Evolutionary conservation across 2,113 vertebrate species (phyloP).

Genomic region (Melanerpes aurifrons): DNA sequence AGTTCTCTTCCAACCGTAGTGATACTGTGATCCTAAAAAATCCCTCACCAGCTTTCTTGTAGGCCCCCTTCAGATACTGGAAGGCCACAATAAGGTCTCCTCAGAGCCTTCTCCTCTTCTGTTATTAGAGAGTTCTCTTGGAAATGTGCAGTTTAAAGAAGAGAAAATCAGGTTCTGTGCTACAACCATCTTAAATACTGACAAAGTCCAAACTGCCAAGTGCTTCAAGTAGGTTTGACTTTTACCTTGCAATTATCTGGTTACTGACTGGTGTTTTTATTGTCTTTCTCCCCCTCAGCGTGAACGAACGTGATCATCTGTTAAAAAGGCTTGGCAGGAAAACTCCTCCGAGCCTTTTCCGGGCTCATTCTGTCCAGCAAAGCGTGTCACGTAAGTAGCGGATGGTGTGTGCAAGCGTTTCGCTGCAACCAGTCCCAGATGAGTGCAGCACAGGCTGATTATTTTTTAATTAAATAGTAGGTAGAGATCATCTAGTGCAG

Average conservation of each 20-base stretch:
- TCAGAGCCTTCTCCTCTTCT: neutral
- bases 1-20: too few species aligned
- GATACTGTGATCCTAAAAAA: too few species aligned
- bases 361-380: constrained; percentile 92
- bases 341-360: constrained; percentile 92
- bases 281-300: constrained; percentile 74
- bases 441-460: neutral
- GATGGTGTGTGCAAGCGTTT: neutral
- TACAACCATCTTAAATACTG: neutral
- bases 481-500: neutral
- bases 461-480: constrained; percentile 63
- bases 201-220: neutral
- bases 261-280: constrained; percentile 12
- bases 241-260: neutral
- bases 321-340: constrained; percentile 96
- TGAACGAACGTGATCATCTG: constrained; percentile 98
- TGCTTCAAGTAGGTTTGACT: neutral
- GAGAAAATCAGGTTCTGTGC: neutral
- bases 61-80: too few species aligned
- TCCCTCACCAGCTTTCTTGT: too few species aligned
- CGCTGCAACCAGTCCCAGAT: neutral
- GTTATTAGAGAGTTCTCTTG: neutral
- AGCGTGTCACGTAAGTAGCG: constrained; percentile 90
- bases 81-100: too few species aligned
- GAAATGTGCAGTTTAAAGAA: neutral